A percentile compares a stretch with the other conserved stretches of the same genome.
Conservation (phyloP, 2,797 vertebrate species). For the Columba guinea region DNA sequence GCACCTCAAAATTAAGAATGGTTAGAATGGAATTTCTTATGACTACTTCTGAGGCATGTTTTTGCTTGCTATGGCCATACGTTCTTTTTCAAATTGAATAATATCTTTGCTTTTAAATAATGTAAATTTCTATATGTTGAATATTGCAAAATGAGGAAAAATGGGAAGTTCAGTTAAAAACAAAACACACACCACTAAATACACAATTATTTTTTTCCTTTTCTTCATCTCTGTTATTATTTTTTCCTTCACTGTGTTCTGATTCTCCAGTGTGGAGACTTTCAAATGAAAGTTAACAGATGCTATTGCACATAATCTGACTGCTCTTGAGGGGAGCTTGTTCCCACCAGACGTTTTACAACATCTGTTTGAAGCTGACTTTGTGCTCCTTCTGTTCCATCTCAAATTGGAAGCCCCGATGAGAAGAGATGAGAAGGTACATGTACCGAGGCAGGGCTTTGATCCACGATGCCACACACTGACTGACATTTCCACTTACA, state of each 20-base stretch:
- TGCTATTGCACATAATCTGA: conserved; percentile 34
- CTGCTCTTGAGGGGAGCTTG: conserved; percentile 57
- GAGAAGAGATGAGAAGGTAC: conserved; percentile 67
- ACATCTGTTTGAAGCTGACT: conserved; percentile 70
- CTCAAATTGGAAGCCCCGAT: conserved; percentile 54
- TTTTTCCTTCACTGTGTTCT: neutral
- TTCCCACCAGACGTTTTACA: conserved; percentile 62
- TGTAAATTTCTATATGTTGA: neutral
- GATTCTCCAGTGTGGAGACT: conserved; percentile 31
- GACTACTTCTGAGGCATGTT: neutral
- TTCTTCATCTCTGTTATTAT: neutral
- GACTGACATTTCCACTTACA: conserved; percentile 67
- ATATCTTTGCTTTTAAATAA: neutral
- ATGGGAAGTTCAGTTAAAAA: neutral
- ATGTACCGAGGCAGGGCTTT: conserved; percentile 49
- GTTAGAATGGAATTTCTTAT: conserved; percentile 4
- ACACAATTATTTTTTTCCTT: neutral
- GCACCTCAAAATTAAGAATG: neutral
- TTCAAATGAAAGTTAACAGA: conserved; percentile 64
- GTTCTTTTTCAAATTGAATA: neutral
- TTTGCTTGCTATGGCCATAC: neutral
- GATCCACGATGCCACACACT: conserved; percentile 57
- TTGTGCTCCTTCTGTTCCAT: conserved; percentile 59
- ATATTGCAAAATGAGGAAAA: neutral
- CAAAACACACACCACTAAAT: neutral